Evolutionary conservation across 2,113 vertebrate species (phyloP), one percentile per base, ranked within the genome.

Genomic region (Mesembrinibis cayennensis): DNA sequence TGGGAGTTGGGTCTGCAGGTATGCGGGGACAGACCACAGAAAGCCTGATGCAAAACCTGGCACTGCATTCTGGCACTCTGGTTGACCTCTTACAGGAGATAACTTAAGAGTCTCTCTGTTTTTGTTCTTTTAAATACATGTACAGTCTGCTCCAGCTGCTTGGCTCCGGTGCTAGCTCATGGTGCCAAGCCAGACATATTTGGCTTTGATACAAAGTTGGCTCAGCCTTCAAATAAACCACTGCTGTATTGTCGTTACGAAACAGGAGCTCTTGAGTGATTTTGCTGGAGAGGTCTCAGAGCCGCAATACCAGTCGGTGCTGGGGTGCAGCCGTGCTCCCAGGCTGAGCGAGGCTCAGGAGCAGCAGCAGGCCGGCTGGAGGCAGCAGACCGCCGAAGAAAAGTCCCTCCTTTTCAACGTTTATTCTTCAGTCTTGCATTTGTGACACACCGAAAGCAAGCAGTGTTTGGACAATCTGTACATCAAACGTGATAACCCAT

Each of bases 91-190:
- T 59, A 49, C 63, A 82, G 63, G 85, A 96, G 95, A 88, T 92
- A 96, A 67, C 89, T 95, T 59, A 34, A 84, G 91, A 88, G 76
- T 40, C 78, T 86, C 87, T 89, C 69, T 87, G 90, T 14, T 95
- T 96, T 92, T 95, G 87, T 89, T 95, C 93, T 83, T 85, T 96
- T 70, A 95, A 95, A 94, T 77, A 82, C 81, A 95, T 1, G 7
- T 49, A 71, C 55, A 81, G 74, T 52, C 92, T 82, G 95, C 92
- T 91, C 95, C 94, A 97, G 96, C 95, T 97, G 96, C 96, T 97
- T 93, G 95, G 96, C 95, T 96, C 87, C 2, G 0, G 27, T 2
- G 50, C 8, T 27, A 67, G 70, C 91, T 89, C 10, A 1, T 1
- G 36, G 77, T 91, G 92, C 92, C 94, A 96, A 96, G 82, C 87